Conservation (phyloP, 2,113 vertebrate species). For the Aegithalos caudatus region DNA sequence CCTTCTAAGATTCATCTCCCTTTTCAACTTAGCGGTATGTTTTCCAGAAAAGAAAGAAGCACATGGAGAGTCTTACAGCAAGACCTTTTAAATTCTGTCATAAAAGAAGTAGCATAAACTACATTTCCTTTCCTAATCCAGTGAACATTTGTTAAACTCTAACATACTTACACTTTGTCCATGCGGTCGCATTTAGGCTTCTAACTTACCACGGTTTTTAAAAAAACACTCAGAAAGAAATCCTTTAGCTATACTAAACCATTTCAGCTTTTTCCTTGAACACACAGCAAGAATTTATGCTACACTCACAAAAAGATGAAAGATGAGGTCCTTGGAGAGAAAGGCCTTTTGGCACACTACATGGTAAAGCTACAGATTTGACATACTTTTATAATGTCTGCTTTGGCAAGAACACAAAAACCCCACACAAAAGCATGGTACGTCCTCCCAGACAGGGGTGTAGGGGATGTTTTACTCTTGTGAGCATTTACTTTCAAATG, state of each 20-base stretch:
- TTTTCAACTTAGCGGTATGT: constrained; percentile 87
- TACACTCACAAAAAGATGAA: constrained; percentile 75
- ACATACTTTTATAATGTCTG: constrained; percentile 69
- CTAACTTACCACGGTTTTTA: constrained; percentile 32
- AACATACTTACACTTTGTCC: constrained; percentile 64
- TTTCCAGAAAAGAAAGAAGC: constrained; percentile 79
- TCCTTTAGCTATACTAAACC: constrained; percentile 64
- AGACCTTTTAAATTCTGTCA: constrained; percentile 83
- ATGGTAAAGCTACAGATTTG: constrained; percentile 71
- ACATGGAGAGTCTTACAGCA: constrained; percentile 83
- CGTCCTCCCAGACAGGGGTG: constrained; percentile 23
- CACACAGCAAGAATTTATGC: constrained; percentile 76
- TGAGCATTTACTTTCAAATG: constrained; percentile 56
- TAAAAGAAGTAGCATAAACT: constrained; percentile 83
- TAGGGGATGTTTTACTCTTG: neutral
- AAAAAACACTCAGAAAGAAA: constrained; percentile 51
- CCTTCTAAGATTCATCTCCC: constrained; percentile 90
- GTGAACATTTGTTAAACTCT: constrained; percentile 74
- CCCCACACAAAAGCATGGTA: constrained; percentile 54
- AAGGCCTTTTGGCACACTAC: constrained; percentile 74
- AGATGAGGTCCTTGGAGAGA: constrained; percentile 74
- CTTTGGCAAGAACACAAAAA: constrained; percentile 61
- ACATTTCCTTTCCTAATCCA: constrained; percentile 86
- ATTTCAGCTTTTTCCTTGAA: constrained; percentile 74
- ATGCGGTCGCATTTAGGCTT: constrained; percentile 60